Percentiles rank a stretch among this genome's conserved stretches.
Evolutionary conservation across 2,113 vertebrate species (phyloP).

Genomic region (Typhlomys cinereus): DNA sequence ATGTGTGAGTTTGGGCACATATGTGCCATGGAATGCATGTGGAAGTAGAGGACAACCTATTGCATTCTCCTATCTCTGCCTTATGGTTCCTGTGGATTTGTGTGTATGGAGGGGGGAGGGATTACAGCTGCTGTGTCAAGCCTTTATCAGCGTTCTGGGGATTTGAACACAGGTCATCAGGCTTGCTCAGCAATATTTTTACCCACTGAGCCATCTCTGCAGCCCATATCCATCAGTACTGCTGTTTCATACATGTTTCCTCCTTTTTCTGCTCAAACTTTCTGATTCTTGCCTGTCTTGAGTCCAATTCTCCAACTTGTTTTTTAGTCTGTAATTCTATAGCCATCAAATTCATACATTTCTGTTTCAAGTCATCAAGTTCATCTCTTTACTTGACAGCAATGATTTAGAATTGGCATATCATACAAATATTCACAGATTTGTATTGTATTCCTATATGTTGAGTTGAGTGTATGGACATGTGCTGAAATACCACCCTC

Average conservation of each 20-base stretch:
- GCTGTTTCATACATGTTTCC: neutral
- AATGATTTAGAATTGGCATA: neutral
- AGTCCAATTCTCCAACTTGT: neutral
- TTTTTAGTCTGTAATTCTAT: neutral
- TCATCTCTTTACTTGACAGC: conserved; percentile 33
- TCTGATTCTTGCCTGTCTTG: neutral
- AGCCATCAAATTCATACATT: neutral
- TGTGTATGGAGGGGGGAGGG: too few relatives aligned
- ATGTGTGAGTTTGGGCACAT: too few relatives aligned
- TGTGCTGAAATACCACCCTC: neutral
- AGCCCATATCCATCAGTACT: neutral
- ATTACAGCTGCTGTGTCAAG: too few relatives aligned
- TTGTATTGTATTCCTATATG: neutral
- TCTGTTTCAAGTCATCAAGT: neutral
- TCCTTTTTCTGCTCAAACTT: neutral
- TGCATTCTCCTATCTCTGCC: too few relatives aligned
- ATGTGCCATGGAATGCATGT: too few relatives aligned
- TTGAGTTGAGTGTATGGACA: neutral
- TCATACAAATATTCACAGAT: neutral
- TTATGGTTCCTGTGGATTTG: too few relatives aligned
- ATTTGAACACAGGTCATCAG: too few relatives aligned
- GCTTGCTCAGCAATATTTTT: too few relatives aligned
- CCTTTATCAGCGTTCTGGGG: too few relatives aligned
- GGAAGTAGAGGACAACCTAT: too few relatives aligned
- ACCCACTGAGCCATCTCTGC: too few relatives aligned